phyloP scores from a whole-genome alignment of 2,113 vertebrate species.

The Solenodon paradoxus region DNA sequence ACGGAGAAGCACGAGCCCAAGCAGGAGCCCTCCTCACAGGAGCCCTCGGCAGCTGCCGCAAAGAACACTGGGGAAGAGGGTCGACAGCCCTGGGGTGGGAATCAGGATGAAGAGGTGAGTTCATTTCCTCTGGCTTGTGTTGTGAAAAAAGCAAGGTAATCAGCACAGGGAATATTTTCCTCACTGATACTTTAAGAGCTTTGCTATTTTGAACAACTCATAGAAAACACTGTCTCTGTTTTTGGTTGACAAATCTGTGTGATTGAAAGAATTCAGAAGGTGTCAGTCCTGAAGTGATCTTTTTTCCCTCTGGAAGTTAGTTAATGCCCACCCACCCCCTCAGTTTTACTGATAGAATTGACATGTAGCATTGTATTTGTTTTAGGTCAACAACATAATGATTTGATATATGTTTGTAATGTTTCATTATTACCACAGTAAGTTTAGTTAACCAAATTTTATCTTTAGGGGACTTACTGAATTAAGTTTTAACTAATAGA shows the following conservation, averaged over 20 bases:
- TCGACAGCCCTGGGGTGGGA: slow-evolving; percentile 65
- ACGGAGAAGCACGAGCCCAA: slow-evolving; percentile 67
- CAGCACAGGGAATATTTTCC: neutral
- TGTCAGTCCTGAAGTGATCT: neutral
- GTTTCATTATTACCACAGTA: neutral
- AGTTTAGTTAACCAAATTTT: neutral
- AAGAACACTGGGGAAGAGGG: slow-evolving; percentile 66
- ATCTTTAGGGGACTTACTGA: neutral
- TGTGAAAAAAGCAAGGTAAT: neutral
- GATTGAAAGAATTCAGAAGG: neutral
- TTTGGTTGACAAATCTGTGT: neutral
- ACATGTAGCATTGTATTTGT: neutral
- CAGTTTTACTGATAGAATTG: neutral
- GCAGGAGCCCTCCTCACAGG: too few species aligned
- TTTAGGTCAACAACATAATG: neutral
- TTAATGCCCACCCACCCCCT: neutral
- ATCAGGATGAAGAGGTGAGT: slow-evolving; percentile 84
- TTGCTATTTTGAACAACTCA: accelerated
- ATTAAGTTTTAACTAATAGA: neutral
- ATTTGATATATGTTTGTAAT: accelerated
- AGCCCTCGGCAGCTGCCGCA: slow-evolving; percentile 45
- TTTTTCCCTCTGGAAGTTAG: neutral
- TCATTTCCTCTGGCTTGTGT: neutral
- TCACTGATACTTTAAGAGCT: neutral
- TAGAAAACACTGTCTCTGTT: neutral